Conservation (phyloP, 2,797 vertebrate genomes). For the Fratercula arctica region DNA sequence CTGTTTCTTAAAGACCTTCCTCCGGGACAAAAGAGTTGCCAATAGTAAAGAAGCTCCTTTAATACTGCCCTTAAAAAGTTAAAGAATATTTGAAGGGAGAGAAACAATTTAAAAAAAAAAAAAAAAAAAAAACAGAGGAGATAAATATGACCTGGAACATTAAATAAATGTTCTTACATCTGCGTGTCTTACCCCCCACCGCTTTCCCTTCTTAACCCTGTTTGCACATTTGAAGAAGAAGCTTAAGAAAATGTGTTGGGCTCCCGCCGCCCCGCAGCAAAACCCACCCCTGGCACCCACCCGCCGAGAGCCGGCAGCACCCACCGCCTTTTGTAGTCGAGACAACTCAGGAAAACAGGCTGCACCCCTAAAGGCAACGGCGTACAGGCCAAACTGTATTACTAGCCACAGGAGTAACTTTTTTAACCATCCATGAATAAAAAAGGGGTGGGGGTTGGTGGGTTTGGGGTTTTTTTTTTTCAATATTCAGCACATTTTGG, state of each 20-base stretch:
- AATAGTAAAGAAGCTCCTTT: constrained; percentile 20
- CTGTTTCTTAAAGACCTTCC: constrained; percentile 52
- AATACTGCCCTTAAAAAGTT: constrained; percentile 42
- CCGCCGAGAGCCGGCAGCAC: background rate
- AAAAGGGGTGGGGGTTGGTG: background rate
- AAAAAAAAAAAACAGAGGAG: background rate
- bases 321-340: background rate
- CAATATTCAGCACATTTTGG: constrained; percentile 70
- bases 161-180: background rate
- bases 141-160: background rate
- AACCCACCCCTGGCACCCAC: background rate
- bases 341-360: constrained; percentile 63
- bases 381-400: background rate
- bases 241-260: background rate
- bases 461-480: background rate
- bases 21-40: constrained; percentile 51
- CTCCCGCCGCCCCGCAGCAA: background rate
- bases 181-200: background rate
- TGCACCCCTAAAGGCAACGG: constrained; percentile 26
- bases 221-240: background rate
- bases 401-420: constrained; percentile 10
- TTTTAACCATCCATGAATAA: constrained; percentile 65
- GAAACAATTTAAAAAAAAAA: background rate
- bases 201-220: background rate
- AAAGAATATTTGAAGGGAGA: background rate